Conservation (phyloP, 2,113 vertebrate genomes). For the Burhinus oedicnemus region DNA sequence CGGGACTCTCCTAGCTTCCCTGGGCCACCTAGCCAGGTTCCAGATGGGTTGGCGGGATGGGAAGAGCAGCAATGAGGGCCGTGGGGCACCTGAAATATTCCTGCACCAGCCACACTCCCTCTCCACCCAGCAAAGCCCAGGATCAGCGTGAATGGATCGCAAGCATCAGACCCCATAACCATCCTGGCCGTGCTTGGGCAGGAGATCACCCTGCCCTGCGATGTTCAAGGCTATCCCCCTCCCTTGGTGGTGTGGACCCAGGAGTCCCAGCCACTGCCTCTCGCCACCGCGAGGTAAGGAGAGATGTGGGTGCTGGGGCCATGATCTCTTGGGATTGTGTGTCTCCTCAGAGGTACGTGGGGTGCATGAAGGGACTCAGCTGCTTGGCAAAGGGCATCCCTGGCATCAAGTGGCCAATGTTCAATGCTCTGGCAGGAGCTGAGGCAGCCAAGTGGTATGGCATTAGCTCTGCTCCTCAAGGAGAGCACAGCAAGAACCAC, state of each 20-base stretch:
- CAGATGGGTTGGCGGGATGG: neutral
- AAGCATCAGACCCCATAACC: conserved; percentile 25
- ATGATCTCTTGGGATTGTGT: rapidly evolving
- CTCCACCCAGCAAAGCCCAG: conserved; percentile 80
- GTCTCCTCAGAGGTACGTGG: rapidly evolving
- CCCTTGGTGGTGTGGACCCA: conserved; percentile 86
- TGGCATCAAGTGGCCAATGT: neutral
- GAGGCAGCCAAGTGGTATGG: rapidly evolving
- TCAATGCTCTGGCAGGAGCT: neutral
- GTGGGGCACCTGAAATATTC: neutral
- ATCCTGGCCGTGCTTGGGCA: conserved; percentile 79
- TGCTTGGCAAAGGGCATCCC: neutral
- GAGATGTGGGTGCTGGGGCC: neutral
- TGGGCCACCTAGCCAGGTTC: neutral
- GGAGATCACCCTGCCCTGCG: conserved; percentile 85
- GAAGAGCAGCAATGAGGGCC: neutral
- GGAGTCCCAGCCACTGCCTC: conserved; percentile 77
- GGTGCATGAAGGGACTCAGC: rapidly evolving
- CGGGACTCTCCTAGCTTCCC: neutral
- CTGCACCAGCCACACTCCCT: neutral
- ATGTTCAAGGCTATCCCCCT: conserved; percentile 82
- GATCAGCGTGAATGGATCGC: conserved; percentile 66
- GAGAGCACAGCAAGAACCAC: neutral
- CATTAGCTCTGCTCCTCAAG: neutral
- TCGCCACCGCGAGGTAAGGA: conserved; percentile 78